Percentiles rank a stretch among this genome's conserved stretches.
These are phyloP conservation scores for Aphidius gifuensis DNA, from an alignment of 1,140 invertebrate species.

Conservation along the genomic window DNA sequence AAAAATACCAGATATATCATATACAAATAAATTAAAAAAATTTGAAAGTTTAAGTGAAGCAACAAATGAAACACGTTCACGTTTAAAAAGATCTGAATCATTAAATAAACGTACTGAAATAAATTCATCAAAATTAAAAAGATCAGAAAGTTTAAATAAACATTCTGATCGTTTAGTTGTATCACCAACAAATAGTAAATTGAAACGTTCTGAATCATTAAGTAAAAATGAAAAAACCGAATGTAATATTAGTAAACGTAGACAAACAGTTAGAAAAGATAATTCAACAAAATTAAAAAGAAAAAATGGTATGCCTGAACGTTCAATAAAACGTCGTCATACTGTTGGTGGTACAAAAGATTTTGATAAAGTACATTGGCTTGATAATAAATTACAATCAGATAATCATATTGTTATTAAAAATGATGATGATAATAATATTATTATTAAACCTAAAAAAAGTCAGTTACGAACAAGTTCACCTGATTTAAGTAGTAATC, in stretches of 20 bases:
- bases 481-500: slow-evolving; percentile 60
- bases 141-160: slow-evolving; percentile 53
- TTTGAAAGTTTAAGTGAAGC: slow-evolving; percentile 49
- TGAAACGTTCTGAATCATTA: slow-evolving; percentile 66
- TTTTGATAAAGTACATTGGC: slow-evolving; percentile 67
- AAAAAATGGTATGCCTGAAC: slow-evolving; percentile 71
- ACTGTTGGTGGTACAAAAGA: slow-evolving; percentile 89
- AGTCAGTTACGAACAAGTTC: slow-evolving; percentile 61
- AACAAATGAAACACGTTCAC: slow-evolving; percentile 42
- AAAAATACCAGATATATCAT: slow-evolving; percentile 36
- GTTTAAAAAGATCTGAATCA: slow-evolving; percentile 61
- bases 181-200: slow-evolving; percentile 49
- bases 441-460: slow-evolving; percentile 44
- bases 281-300: slow-evolving; percentile 65
- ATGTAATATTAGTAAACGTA: slow-evolving; percentile 70
- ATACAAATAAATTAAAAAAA: slow-evolving; percentile 52
- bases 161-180: slow-evolving; percentile 46
- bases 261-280: slow-evolving; percentile 58
- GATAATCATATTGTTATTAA: slow-evolving; percentile 54
- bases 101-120: slow-evolving; percentile 58
- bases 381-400: slow-evolving; percentile 57
- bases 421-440: slow-evolving; percentile 42
- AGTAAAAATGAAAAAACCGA: slow-evolving; percentile 81
- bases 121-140: slow-evolving; percentile 45
- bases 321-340: slow-evolving; percentile 82